Evolutionary conservation across 2,797 vertebrate species (phyloP).

Genomic region (Peromyscus melanophrys): DNA sequence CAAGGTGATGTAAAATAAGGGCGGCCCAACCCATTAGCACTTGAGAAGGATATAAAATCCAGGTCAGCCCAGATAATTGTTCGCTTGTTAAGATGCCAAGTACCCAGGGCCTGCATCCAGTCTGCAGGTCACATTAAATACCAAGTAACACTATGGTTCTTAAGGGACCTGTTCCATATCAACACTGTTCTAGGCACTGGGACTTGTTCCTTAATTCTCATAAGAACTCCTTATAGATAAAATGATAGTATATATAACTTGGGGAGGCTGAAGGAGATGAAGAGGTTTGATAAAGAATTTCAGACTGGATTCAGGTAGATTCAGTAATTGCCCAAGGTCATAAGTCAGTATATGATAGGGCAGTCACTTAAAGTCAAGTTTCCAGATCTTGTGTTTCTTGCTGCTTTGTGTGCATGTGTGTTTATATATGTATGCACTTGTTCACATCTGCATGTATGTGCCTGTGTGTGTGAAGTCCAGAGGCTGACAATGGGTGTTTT

Average conservation of each 20-base stretch:
- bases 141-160: not conserved
- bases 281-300: not conserved
- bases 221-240: not conserved
- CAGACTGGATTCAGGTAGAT: not conserved
- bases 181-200: not conserved
- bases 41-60: constrained; percentile 68
- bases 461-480: not conserved
- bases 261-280: accelerated
- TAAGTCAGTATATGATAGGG: not conserved
- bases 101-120: not conserved
- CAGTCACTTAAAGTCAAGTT: not conserved
- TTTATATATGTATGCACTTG: not conserved
- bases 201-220: not conserved
- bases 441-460: not conserved
- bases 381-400: not conserved
- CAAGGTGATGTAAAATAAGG: constrained; percentile 74
- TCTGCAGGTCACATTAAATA: not conserved
- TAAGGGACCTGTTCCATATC: not conserved
- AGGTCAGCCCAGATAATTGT: constrained; percentile 66
- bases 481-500: not conserved
- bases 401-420: not conserved
- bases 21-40: constrained; percentile 54
- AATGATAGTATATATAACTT: not conserved
- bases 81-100: constrained; percentile 54
- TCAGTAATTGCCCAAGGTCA: not conserved